Conservation (phyloP, 2,888 invertebrate genomes). For the Periphyllus acericola region DNA sequence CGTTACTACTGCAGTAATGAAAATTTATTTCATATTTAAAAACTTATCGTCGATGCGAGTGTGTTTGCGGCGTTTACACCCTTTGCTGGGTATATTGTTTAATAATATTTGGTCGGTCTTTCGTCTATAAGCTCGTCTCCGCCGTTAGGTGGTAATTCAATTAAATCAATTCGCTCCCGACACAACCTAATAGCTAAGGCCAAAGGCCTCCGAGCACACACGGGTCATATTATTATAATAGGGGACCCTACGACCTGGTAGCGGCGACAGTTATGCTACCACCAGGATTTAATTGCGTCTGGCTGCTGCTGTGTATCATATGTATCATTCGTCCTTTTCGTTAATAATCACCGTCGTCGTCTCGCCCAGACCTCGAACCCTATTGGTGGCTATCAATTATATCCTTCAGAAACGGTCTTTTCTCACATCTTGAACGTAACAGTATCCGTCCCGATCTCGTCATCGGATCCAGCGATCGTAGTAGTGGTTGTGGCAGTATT, state of each 20-base stretch:
- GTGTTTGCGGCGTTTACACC: too few relatives aligned
- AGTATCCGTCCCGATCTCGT: too few relatives aligned
- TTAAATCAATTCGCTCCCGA: conserved; percentile 51
- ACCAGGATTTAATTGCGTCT: neutral
- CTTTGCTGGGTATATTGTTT: neutral
- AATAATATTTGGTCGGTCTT: neutral
- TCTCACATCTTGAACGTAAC: neutral
- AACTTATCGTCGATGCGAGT: neutral
- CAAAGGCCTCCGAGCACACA: conserved; percentile 34
- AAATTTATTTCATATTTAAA: neutral
- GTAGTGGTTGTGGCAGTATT: too few relatives aligned
- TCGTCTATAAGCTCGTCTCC: neutral
- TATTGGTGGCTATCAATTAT: neutral
- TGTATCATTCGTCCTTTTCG: neutral
- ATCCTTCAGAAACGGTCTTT: neutral
- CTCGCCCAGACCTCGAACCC: neutral
- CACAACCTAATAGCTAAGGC: conserved; percentile 47
- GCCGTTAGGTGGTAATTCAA: conserved; percentile 44
- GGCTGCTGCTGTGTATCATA: too few relatives aligned
- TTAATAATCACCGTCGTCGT: neutral
- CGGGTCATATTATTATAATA: conserved; percentile 35
- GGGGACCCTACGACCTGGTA: conserved; percentile 32
- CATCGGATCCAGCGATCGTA: too few relatives aligned
- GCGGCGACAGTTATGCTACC: neutral
- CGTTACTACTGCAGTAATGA: neutral